A percentile compares a stretch with the other conserved stretches of the same genome.
phyloP scores from a whole-genome alignment of 2,113 vertebrate genomes.

The Nansenia antarctica region DNA sequence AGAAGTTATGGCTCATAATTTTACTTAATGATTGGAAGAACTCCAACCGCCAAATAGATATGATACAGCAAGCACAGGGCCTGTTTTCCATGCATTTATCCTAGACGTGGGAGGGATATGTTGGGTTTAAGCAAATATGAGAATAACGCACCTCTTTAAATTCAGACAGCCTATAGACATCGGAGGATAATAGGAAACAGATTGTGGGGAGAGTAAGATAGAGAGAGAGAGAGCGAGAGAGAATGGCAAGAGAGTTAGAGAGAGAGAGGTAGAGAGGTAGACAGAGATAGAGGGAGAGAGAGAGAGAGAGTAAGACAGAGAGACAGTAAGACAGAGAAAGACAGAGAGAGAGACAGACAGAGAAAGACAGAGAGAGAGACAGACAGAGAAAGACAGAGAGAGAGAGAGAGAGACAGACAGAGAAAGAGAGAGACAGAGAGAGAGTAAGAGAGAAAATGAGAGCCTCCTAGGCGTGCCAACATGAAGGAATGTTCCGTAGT shows the following conservation, averaged over 20 bases:
- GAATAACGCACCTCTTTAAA: neutral
- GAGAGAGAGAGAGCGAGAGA: no score
- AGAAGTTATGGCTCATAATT: neutral
- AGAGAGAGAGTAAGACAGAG: neutral
- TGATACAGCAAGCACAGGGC: neutral
- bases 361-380: neutral
- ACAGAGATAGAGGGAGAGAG: no score
- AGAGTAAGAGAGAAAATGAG: neutral
- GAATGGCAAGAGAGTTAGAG: no score
- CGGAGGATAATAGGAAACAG: neutral
- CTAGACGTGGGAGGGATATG: neutral
- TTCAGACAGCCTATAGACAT: no score
- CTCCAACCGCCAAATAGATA: neutral
- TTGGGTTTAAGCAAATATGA: neutral
- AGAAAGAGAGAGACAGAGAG: neutral
- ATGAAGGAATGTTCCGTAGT: neutral
- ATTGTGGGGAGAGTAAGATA: neutral
- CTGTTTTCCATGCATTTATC: neutral
- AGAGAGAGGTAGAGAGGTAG: no score
- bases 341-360: neutral
- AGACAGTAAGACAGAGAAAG: neutral
- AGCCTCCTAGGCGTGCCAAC: neutral
- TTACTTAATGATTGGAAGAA: neutral
- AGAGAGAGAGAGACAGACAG: neutral
- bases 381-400: neutral